Evolutionary conservation across 2,113 vertebrate species (phyloP).

Genomic region (Periophthalmus modestus): DNA sequence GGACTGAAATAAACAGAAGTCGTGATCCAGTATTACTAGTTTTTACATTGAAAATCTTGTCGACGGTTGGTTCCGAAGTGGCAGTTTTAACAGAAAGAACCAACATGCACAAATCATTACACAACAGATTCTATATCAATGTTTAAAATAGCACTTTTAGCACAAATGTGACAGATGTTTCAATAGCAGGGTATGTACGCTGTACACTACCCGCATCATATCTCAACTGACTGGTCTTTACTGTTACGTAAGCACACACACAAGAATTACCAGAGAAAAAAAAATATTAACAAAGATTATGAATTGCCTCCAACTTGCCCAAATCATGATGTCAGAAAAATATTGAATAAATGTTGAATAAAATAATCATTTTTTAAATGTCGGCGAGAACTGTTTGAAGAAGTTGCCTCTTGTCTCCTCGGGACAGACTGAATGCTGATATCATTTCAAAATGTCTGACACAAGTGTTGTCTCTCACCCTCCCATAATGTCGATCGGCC

Average conservation of each 20-base stretch:
- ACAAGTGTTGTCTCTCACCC: neutral
- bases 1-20: constrained; percentile 50
- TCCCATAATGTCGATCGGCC: constrained; percentile 34
- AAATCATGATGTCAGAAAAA: neutral
- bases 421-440: constrained; percentile 16
- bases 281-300: neutral
- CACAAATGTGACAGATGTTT: constrained; percentile 51
- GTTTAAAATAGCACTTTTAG: constrained; percentile 66
- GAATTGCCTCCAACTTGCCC: neutral
- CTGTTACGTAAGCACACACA: constrained; percentile 61
- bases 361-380: constrained; percentile 11
- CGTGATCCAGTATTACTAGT: constrained; percentile 70
- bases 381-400: constrained; percentile 11
- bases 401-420: constrained; percentile 18
- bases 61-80: constrained; percentile 42
- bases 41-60: constrained; percentile 37
- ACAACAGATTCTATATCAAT: constrained; percentile 5
- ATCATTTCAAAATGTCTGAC: neutral
- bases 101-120: constrained; percentile 37
- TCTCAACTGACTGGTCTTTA: constrained; percentile 16
- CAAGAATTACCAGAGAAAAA: constrained; percentile 4
- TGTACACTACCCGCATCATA: constrained; percentile 24
- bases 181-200: constrained; percentile 50
- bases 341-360: neutral
- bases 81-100: constrained; percentile 25